These are phyloP conservation scores for Probosciger aterrimus DNA, from an alignment of 2,113 vertebrate genomes.

Conservation along the genomic window DNA sequence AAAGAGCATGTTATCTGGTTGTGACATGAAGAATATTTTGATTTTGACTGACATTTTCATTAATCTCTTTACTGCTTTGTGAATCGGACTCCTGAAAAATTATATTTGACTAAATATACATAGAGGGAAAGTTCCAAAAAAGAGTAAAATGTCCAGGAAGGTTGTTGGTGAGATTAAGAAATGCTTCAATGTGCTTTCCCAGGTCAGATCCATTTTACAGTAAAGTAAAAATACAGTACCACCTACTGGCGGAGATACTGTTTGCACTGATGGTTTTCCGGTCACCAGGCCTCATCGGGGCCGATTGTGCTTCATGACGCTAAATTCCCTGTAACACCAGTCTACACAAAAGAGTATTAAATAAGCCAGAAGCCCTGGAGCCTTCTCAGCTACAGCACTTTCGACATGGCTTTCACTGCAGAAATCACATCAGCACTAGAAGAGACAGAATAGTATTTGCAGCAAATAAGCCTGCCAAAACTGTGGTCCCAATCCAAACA, in stretches of 20 bases:
- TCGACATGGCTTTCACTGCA: not conserved
- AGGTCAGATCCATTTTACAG: not conserved
- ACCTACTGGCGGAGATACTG: not conserved
- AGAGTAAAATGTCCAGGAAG: not conserved
- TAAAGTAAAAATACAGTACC: constrained; percentile 28
- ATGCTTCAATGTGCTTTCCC: not conserved
- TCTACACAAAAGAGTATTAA: not conserved
- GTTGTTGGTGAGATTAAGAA: not conserved
- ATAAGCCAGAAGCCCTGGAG: not conserved
- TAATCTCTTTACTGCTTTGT: not conserved
- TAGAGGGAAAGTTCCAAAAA: not conserved
- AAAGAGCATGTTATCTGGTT: not conserved
- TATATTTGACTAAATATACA: not conserved
- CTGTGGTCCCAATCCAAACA: not conserved
- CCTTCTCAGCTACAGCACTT: not conserved
- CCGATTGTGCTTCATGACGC: not conserved
- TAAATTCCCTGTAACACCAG: not conserved
- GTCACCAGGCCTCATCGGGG: not conserved
- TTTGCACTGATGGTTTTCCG: not conserved
- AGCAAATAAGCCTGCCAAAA: not conserved
- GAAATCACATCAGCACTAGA: not conserved
- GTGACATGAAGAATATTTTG: not conserved
- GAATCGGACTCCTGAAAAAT: not conserved
- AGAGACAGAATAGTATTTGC: not conserved
- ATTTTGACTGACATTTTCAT: not conserved